phyloP scores from a whole-genome alignment of 2,113 vertebrate species.

The Cariama cristata region DNA sequence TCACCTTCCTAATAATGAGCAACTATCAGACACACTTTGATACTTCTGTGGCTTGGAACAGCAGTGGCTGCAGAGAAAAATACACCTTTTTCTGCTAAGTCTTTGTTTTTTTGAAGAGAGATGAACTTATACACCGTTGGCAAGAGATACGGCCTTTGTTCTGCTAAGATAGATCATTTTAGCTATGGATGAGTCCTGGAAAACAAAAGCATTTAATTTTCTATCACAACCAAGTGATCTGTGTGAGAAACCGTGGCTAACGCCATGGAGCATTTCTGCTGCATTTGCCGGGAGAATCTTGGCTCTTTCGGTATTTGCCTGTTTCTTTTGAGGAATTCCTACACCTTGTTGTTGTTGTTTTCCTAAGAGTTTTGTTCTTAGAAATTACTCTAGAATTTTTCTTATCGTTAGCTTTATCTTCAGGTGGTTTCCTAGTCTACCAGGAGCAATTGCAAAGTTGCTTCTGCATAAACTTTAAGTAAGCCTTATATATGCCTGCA shows the following conservation, averaged over 20 bases:
- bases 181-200: neutral
- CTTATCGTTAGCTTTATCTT: neutral
- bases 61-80: neutral
- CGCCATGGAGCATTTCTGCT: neutral
- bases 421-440: neutral
- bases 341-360: neutral
- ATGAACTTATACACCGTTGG: slow-evolving; percentile 17
- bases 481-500: neutral
- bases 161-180: slow-evolving; percentile 17
- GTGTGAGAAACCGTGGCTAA: neutral
- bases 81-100: neutral
- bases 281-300: neutral
- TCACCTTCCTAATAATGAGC: neutral
- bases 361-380: neutral
- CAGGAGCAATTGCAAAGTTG: neutral
- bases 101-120: neutral
- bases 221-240: neutral
- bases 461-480: neutral
- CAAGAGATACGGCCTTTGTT: slow-evolving; percentile 29
- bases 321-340: neutral
- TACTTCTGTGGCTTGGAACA: neutral
- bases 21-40: neutral
- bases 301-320: neutral
- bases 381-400: neutral
- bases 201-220: slow-evolving; percentile 41